Evolutionary conservation across 2,797 vertebrate genomes (phyloP).

Genomic region (Neopelma chrysocephalum): DNA sequence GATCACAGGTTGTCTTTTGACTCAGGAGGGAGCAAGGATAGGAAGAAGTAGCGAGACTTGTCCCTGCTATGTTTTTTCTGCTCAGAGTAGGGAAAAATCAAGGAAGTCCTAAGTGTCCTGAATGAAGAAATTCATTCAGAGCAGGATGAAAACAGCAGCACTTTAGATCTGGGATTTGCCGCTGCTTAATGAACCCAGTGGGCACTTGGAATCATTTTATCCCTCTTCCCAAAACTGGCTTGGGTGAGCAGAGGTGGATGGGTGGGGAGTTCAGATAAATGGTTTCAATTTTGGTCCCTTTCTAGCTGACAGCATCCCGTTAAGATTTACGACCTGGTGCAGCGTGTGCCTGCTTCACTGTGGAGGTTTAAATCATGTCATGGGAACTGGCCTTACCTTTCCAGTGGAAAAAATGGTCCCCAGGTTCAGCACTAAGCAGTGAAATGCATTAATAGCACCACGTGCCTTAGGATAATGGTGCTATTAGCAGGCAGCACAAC

Average conservation of each 20-base stretch:
- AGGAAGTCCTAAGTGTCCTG: background rate
- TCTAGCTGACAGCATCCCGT: conserved; percentile 58
- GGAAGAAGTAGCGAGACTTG: background rate
- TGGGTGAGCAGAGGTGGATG: conserved; percentile 30
- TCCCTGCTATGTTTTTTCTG: background rate
- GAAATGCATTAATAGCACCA: conserved; percentile 58
- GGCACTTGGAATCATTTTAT: conserved; percentile 44
- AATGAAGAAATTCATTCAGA: background rate
- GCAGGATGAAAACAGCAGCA: background rate
- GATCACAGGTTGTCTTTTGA: background rate
- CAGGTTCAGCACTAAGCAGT: conserved; percentile 49
- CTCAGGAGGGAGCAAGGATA: background rate
- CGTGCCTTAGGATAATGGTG: conserved; percentile 62
- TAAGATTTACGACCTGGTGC: conserved; percentile 66
- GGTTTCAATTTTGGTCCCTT: conserved; percentile 70
- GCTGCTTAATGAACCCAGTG: conserved; percentile 38
- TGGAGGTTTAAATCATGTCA: conserved; percentile 69
- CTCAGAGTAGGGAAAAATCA: background rate
- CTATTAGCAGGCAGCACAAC: conserved; percentile 57
- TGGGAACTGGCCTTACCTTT: conserved; percentile 64
- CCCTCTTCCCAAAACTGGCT: conserved; percentile 49
- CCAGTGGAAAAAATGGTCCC: conserved; percentile 68
- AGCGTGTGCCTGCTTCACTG: conserved; percentile 39
- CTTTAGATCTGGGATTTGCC: conserved; percentile 1
- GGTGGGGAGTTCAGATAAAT: conserved; percentile 69